Conservation (phyloP, 2,888 invertebrate species). For the Mimumesa dahlbomi region DNA sequence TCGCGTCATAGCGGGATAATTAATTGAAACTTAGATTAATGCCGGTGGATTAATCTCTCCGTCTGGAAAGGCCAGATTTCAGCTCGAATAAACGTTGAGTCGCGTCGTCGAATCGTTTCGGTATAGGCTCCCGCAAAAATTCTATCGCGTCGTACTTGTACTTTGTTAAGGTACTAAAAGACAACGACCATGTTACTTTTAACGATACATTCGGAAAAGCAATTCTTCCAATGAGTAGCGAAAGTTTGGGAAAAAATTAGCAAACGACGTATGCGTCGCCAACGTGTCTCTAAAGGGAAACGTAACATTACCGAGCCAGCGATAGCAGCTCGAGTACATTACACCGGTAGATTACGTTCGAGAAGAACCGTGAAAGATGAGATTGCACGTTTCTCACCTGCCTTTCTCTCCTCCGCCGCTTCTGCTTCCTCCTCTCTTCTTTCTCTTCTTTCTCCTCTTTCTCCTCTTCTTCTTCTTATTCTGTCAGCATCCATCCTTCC, state of each 20-base stretch:
- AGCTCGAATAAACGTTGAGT: not conserved
- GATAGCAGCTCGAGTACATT: conserved; percentile 1
- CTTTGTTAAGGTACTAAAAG: too few species aligned
- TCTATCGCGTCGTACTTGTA: not conserved
- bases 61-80: too few species aligned
- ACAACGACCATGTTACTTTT: too few species aligned
- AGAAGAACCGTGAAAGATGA: conserved; percentile 15
- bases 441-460: not conserved
- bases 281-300: not conserved
- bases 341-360: conserved; percentile 6
- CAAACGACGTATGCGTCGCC: too few species aligned
- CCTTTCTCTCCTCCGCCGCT: not conserved
- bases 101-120: not conserved
- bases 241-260: too few species aligned
- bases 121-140: too few species aligned
- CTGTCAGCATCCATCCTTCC: not conserved
- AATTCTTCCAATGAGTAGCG: too few species aligned
- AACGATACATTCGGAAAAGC: too few species aligned
- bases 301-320: not conserved
- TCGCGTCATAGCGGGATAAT: conserved; percentile 71
- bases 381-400: conserved; percentile 19
- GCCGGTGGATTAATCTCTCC: conserved; percentile 67
- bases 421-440: not conserved
- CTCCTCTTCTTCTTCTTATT: not conserved
- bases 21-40: conserved; percentile 78